Percentiles rank a stretch among this genome's conserved stretches.
phyloP scores from a whole-genome alignment of 2,797 vertebrate species.

The Anguilla megastoma region DNA sequence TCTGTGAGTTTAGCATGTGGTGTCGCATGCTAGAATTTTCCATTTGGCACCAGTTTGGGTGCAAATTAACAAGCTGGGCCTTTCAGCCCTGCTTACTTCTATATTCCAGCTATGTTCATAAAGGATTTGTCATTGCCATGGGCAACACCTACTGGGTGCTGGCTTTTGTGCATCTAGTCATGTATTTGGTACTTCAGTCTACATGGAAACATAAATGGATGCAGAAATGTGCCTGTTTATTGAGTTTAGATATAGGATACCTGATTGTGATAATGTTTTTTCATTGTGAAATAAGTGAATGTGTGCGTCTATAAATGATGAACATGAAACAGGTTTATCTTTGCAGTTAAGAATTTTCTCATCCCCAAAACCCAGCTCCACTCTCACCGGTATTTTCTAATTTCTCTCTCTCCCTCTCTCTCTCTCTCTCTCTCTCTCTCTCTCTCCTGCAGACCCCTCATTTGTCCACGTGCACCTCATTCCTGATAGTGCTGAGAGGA shows the following conservation, averaged over 20 bases:
- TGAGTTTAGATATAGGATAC: not conserved
- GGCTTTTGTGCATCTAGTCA: not conserved
- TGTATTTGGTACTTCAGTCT: not conserved
- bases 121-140: not conserved
- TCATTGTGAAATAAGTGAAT: not conserved
- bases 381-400: not conserved
- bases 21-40: constrained; percentile 14
- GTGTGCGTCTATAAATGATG: not conserved
- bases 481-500: constrained; percentile 92
- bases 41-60: constrained; percentile 14
- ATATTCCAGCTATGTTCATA: not conserved
- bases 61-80: constrained; percentile 16
- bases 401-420: constrained; percentile 24
- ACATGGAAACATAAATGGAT: not conserved
- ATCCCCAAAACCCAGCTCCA: not conserved
- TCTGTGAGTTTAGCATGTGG: constrained; percentile 15
- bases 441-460: constrained; percentile 80
- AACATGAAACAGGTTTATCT: not conserved
- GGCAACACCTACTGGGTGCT: not conserved
- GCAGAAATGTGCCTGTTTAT: not conserved
- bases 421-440: constrained; percentile 34
- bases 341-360: not conserved
- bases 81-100: not conserved
- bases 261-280: not conserved
- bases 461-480: constrained; percentile 93